Evolutionary conservation across 2,888 invertebrate genomes (phyloP), one percentile per base, ranked within the genome.

Genomic region (Agrotis clavis): DNA sequence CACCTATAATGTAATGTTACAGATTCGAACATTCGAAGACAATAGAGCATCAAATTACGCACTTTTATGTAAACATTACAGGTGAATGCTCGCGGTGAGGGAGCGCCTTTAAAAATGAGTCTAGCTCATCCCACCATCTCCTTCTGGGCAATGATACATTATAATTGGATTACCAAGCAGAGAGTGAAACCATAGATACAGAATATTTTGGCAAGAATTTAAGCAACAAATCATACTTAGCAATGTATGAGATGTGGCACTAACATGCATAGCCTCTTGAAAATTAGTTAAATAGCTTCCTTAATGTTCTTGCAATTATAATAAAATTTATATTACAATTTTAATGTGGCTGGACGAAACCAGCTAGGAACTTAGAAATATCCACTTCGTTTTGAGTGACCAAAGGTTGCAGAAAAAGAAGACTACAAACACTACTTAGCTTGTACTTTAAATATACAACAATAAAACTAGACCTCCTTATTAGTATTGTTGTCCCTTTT

Each of bases 201-300:
- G 1, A 70, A 64, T 50, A 70, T 53, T 66, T 74, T 79, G 75
- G 66, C 67, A 74, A 59, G 16, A 21, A 56, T 25, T 14, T 1
- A 11, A 74, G 51, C 54, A 79, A 79, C 30, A 68, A 66, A 73
- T 68, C 19, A 68, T 50, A 62, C 51, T 13, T 50, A 79, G 45
- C 9, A 53, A 79, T 65, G 19, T 56, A 14, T 72, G 53, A 0
- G 1, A 67, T 61, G 13, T 41, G 54, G 45, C 47, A 13, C 4
- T 63, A 76, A 21, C 18, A 53, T 45, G 51, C 35, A 16, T 14
- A 56, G 35, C 13, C n/a, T 45, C 14, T 50, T 60, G 30, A 77
- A 45, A 54, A 50, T 19, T 57, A 16, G 4, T 30, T 3, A 18
- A 47, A 60, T 5, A 1, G 5, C 6, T 48, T 56, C 45, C 18